Conservation (phyloP, 2,797 vertebrate genomes). For the Cuniculus paca region DNA sequence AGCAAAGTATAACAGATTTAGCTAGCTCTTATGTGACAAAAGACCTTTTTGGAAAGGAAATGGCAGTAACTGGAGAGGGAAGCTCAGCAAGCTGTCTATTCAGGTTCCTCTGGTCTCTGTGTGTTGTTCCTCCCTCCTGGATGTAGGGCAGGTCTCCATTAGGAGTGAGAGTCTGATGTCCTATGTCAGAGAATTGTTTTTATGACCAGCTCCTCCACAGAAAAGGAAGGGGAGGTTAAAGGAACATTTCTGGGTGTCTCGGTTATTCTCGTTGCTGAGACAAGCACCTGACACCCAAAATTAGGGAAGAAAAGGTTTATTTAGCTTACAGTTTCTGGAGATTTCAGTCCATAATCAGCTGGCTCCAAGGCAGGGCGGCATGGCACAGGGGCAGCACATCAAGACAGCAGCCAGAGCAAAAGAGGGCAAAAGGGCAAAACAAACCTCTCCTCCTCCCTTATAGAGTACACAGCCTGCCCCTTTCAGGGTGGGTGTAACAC, state of each 20-base stretch:
- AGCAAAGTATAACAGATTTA: background rate
- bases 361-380: too few relatives aligned
- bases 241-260: background rate
- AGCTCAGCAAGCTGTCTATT: background rate
- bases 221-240: background rate
- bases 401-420: too few relatives aligned
- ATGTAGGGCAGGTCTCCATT: background rate
- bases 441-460: too few relatives aligned
- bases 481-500: too few relatives aligned
- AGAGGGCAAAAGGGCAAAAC: too few relatives aligned
- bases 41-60: background rate
- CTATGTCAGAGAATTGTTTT: background rate
- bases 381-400: too few relatives aligned
- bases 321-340: too few relatives aligned
- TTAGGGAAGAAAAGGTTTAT: too few relatives aligned
- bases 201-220: background rate
- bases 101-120: background rate
- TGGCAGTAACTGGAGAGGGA: background rate
- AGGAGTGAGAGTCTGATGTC: background rate
- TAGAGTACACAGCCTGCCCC: too few relatives aligned
- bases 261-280: too few relatives aligned
- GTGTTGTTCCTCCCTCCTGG: background rate
- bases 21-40: background rate
- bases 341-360: too few relatives aligned
- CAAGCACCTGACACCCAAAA: too few relatives aligned